phyloP scores from a whole-genome alignment of 2,888 invertebrate species.

The Hecatera dysodea region DNA sequence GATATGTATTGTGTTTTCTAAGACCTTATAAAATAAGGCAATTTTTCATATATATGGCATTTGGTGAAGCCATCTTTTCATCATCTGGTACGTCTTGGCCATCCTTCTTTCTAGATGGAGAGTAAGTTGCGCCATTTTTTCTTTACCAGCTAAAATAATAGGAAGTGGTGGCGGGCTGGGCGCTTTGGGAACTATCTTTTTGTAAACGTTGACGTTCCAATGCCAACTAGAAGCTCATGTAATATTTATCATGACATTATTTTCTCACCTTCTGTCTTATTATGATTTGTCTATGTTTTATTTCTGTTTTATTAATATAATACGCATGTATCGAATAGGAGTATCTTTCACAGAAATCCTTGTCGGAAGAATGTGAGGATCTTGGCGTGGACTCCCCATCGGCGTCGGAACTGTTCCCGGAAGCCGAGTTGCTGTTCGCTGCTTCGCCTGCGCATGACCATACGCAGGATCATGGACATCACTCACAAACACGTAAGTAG shows the following conservation, averaged over 20 bases:
- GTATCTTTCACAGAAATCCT: conserved; percentile 91
- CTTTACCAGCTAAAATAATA: too few species aligned
- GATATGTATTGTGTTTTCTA: too few species aligned
- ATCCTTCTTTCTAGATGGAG: too few species aligned
- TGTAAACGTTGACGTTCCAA: too few species aligned
- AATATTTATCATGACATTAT: background rate
- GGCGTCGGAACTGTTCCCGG: conserved; percentile 95
- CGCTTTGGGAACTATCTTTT: too few species aligned
- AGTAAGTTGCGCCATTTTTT: too few species aligned
- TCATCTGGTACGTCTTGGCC: too few species aligned
- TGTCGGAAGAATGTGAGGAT: conserved; percentile 95
- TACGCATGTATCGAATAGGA: conserved; percentile 56
- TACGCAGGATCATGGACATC: conserved; percentile 77
- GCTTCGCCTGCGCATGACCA: conserved; percentile 94
- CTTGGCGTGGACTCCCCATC: conserved; percentile 95
- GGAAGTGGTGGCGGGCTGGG: too few species aligned
- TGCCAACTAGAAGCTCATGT: too few species aligned
- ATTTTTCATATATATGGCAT: too few species aligned
- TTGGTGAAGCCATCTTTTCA: too few species aligned
- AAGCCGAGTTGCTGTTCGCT: conserved; percentile 94
- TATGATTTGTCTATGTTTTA: conserved; percentile 35
- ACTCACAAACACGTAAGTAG: conserved; percentile 81
- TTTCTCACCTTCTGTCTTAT: conserved; percentile 25
- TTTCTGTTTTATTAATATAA: conserved; percentile 56
- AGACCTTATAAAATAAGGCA: too few species aligned